Base-by-base conservation (phyloP, 2,113 vertebrate species). In the Jacana jacana region DNA sequence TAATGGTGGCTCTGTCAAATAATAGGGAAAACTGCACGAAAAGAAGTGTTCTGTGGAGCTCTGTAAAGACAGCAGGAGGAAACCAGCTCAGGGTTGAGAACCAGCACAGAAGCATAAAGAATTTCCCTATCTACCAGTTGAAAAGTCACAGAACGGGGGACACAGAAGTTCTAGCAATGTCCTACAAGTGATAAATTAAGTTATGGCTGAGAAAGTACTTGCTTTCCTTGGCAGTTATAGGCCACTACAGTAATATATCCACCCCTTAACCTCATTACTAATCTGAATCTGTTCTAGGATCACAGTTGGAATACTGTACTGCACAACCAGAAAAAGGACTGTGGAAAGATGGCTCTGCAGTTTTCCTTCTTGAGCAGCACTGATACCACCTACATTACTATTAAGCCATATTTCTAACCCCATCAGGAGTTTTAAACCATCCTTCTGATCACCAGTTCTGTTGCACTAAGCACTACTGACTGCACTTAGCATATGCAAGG, bases 401-500 rank as follows among this genome's bases (percentile, higher is more conserved):
- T 3, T 91, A 42, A 94, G 71, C 18, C 55, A 7, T 60, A 75
- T 39, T 86, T 84, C 60, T 76, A 91, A 88, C 28, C 17, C 24
- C 44, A 88, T 54, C 60, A 70, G 44, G 55, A 78, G 25, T 35
- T 86, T 88, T 71, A 76, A 91, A 75, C 6, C 17, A 69, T 63
- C 13, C 42, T 73, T 42, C 79, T 55, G 71, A 90, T 89, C 93
- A 90, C n/a, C 68, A 58, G 33, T 73, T 96, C 89, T 69, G 40
- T 76, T 91, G 72, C 81, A 93, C 65, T 78, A 68, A 88, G 82
- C 30, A 78, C 31, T 72, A 80, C 63, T 94, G 77, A 94, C 93
- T 75, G 30, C 68, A 81, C 42, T 96, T 88, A 89, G 88, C 92
- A 95, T 95, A 97, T 54, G 82, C 86, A 94, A 96, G 93, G 79